These are phyloP conservation scores for Magallana ariakensis DNA, from an alignment of 1,140 invertebrate genomes.

Conservation along the genomic window DNA sequence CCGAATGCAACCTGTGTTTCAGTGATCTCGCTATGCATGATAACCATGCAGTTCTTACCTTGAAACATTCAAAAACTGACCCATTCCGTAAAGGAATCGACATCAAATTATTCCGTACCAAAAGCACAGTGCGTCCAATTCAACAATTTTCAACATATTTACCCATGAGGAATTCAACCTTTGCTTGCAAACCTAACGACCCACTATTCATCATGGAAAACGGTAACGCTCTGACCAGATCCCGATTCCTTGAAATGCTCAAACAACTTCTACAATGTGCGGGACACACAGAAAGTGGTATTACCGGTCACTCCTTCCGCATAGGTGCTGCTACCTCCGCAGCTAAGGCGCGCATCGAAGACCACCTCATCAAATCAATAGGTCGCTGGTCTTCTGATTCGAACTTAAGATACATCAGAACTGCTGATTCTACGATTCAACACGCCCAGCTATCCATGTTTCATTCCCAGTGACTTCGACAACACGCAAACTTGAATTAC, in stretches of 20 bases:
- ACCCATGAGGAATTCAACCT: background rate
- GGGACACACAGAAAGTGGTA: background rate
- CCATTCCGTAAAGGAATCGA: slow-evolving; percentile 27
- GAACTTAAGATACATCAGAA: slow-evolving; percentile 15
- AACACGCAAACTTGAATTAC: no score
- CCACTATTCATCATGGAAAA: slow-evolving; percentile 33
- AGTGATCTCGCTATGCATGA: background rate
- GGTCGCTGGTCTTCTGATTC: slow-evolving; percentile 26
- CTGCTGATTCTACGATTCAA: background rate
- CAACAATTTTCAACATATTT: background rate
- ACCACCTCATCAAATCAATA: slow-evolving; percentile 25
- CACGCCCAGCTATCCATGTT: background rate
- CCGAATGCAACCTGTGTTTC: background rate
- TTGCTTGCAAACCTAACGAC: background rate
- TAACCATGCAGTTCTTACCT: background rate
- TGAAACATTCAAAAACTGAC: slow-evolving; percentile 34
- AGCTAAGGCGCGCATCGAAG: slow-evolving; percentile 13
- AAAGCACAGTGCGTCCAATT: background rate
- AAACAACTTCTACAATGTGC: background rate
- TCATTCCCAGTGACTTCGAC: background rate
- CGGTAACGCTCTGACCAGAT: slow-evolving; percentile 1
- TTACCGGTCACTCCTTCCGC: slow-evolving; percentile 19
- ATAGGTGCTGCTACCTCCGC: slow-evolving; percentile 41
- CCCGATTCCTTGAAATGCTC: background rate
- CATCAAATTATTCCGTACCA: slow-evolving; percentile 6